Conservation (phyloP, 1,140 invertebrate species). For the Meloidogyne chitwoodi region DNA sequence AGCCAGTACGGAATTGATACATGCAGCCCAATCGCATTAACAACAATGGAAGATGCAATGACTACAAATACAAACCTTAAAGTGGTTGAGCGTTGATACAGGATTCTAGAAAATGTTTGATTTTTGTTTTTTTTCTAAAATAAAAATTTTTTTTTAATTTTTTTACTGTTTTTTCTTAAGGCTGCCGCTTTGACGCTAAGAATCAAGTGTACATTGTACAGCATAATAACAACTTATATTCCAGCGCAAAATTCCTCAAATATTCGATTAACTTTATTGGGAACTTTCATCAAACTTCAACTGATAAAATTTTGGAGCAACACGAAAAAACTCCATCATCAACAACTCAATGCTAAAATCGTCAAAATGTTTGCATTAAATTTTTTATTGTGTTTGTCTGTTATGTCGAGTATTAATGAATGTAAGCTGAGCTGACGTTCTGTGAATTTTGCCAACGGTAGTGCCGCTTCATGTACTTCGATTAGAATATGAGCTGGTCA, state of each 20-base stretch:
- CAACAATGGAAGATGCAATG: background rate
- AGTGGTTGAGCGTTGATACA: slow-evolving; percentile 38
- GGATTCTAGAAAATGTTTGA: slow-evolving; percentile 37
- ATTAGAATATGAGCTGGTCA: no score
- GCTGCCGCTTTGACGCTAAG: slow-evolving; percentile 35
- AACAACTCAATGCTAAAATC: background rate
- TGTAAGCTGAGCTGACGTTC: no score
- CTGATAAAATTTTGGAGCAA: background rate
- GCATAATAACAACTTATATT: slow-evolving; percentile 32
- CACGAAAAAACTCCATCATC: background rate
- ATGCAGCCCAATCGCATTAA: slow-evolving; percentile 4
- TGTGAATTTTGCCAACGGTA: no score
- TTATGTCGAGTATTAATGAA: slow-evolving; percentile 38
- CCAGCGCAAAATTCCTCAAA: slow-evolving; percentile 29
- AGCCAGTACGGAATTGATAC: slow-evolving; percentile 19
- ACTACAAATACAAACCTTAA: slow-evolving; percentile 21
- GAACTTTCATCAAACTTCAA: background rate
- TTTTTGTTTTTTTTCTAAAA: slow-evolving; percentile 12
- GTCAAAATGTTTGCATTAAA: slow-evolving; percentile 13
- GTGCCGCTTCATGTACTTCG: no score
- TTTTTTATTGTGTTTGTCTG: slow-evolving; percentile 39
- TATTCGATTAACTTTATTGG: slow-evolving; percentile 3
- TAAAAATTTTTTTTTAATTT: background rate
- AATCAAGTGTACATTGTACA: slow-evolving; percentile 32
- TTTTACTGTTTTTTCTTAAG: slow-evolving; percentile 14